These are phyloP conservation scores for Rhamnusium bicolor DNA, from an alignment of 2,888 invertebrate genomes.

Conservation along the genomic window DNA sequence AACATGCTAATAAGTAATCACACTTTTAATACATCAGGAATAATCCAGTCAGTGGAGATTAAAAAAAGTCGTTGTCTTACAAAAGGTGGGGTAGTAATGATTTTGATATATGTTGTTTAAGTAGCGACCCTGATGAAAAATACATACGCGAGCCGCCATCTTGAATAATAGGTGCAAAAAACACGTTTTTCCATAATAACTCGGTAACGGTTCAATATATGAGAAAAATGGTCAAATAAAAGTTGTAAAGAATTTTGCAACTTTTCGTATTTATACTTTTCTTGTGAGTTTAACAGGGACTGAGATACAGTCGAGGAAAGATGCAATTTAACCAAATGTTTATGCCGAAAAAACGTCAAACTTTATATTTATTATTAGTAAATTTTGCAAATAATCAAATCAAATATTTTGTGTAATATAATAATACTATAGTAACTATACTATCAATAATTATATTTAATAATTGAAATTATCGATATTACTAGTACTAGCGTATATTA, in stretches of 20 bases:
- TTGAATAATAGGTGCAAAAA: neutral
- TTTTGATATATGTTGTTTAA: neutral
- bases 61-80: neutral
- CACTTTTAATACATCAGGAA: no score
- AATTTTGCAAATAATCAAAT: no score
- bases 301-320: neutral
- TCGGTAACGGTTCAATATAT: neutral
- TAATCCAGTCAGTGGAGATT: neutral
- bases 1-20: no score
- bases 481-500: no score
- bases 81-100: neutral
- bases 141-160: neutral
- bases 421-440: no score
- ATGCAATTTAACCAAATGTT: neutral
- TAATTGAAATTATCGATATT: no score
- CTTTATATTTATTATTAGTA: no score
- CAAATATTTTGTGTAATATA: no score
- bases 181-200: neutral
- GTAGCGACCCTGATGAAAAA: neutral
- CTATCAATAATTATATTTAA: no score
- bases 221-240: neutral
- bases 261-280: neutral
- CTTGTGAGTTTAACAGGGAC: neutral
- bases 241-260: neutral
- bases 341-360: no score